Conservation (phyloP, 2,113 vertebrate genomes). For the Oceanodroma tethys region DNA sequence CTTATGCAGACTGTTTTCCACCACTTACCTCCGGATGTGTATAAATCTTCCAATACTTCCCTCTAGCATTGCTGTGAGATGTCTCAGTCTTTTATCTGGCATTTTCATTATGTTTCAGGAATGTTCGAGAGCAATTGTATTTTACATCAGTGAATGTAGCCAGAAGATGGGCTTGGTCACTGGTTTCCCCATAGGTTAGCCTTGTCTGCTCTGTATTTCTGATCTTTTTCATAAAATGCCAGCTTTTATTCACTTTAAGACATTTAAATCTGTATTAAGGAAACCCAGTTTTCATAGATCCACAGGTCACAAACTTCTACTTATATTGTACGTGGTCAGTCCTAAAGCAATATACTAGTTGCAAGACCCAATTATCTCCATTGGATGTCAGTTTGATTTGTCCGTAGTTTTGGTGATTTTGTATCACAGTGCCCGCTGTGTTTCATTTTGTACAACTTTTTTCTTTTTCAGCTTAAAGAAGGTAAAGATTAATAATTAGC, state of each 20-base stretch:
- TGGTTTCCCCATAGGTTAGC: not conserved
- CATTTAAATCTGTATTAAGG: not conserved
- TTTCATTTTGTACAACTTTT: not conserved
- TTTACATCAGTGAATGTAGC: not conserved
- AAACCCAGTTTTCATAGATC: not conserved
- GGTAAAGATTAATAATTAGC: not conserved
- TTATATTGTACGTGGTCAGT: rapidly evolving
- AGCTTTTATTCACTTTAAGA: not conserved
- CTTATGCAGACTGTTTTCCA: constrained; percentile 6
- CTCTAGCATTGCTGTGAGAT: constrained; percentile 11
- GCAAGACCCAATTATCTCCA: no score
- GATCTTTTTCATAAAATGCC: not conserved
- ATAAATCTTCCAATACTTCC: constrained; percentile 10
- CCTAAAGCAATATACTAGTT: rapidly evolving
- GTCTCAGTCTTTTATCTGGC: not conserved
- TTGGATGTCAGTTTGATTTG: not conserved
- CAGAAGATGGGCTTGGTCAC: not conserved
- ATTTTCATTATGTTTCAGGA: not conserved
- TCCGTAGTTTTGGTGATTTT: not conserved
- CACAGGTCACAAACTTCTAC: not conserved
- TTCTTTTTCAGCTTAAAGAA: not conserved
- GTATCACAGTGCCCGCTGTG: not conserved
- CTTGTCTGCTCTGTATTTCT: not conserved
- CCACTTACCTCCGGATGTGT: not conserved
- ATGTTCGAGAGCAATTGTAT: not conserved